Evolutionary conservation across 2,797 vertebrate genomes (phyloP).

Genomic region (Dendrocincla tyrannina): DNA sequence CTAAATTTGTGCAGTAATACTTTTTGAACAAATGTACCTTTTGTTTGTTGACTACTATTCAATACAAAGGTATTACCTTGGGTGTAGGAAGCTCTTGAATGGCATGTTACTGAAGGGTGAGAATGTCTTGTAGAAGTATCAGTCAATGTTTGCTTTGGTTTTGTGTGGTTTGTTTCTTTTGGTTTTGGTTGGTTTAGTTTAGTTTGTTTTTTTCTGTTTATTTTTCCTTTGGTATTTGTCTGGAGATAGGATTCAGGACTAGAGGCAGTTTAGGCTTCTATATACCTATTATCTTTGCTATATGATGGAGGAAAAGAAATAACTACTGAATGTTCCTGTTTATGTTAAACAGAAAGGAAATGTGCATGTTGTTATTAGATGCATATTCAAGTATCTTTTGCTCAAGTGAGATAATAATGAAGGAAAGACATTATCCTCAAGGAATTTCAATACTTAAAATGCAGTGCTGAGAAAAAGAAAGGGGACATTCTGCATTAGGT

Average conservation of each 20-base stretch:
- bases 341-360: neutral
- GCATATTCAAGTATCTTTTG: neutral
- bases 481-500: neutral
- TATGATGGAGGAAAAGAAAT: neutral
- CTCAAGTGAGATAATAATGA: neutral
- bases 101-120: neutral
- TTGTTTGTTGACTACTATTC: neutral
- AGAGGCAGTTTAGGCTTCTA: neutral
- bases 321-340: neutral
- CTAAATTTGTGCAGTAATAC: neutral
- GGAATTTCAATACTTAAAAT: neutral
- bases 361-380: neutral
- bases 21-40: accelerated
- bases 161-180: neutral
- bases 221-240: neutral
- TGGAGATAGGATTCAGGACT: neutral
- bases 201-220: accelerated
- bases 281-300: neutral
- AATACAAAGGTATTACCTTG: neutral
- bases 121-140: neutral
- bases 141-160: neutral
- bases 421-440: neutral
- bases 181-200: neutral
- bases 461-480: neutral
- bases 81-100: neutral